These are phyloP conservation scores for Microcaecilia unicolor DNA, from an alignment of 2,797 vertebrate genomes.

Conservation along the genomic window DNA sequence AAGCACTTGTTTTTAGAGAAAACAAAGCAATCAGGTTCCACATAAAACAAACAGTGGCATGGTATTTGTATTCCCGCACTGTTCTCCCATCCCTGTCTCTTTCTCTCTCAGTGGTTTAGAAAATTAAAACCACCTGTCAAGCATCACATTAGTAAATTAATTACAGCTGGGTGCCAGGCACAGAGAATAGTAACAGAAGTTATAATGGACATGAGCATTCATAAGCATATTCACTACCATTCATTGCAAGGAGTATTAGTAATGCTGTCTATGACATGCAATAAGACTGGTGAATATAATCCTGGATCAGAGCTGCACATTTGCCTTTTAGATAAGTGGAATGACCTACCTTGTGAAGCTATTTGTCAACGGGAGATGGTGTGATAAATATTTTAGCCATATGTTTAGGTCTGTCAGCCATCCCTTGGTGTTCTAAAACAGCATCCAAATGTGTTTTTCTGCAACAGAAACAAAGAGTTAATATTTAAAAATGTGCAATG, in stretches of 20 bases:
- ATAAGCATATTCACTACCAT: conserved; percentile 13
- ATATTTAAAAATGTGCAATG: no score
- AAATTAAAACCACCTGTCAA: conserved; percentile 40
- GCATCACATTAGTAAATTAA: conserved; percentile 27
- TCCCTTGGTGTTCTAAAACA: no score
- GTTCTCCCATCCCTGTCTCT: conserved; percentile 1
- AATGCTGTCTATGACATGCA: conserved; percentile 4
- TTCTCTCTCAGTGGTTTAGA: conserved; percentile 27
- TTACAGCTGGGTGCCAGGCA: conserved; percentile 25
- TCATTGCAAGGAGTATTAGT: not conserved
- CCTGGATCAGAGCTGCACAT: not conserved
- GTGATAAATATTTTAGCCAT: not conserved
- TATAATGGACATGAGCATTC: conserved; percentile 5
- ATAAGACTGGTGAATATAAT: not conserved
- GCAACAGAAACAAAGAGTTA: no score
- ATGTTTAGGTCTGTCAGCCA: no score
- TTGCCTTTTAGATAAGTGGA: not conserved
- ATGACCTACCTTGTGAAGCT: not conserved
- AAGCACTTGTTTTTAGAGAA: no score
- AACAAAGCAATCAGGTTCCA: no score
- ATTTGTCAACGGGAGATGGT: not conserved
- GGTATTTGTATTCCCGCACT: conserved; percentile 24
- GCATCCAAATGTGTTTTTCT: no score
- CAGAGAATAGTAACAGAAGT: conserved; percentile 16
- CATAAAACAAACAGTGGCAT: conserved; percentile 12